A percentile compares a stretch with the other conserved stretches of the same genome.
phyloP scores from a whole-genome alignment of 2,888 invertebrate species.

The Yponomeuta plumbellus region DNA sequence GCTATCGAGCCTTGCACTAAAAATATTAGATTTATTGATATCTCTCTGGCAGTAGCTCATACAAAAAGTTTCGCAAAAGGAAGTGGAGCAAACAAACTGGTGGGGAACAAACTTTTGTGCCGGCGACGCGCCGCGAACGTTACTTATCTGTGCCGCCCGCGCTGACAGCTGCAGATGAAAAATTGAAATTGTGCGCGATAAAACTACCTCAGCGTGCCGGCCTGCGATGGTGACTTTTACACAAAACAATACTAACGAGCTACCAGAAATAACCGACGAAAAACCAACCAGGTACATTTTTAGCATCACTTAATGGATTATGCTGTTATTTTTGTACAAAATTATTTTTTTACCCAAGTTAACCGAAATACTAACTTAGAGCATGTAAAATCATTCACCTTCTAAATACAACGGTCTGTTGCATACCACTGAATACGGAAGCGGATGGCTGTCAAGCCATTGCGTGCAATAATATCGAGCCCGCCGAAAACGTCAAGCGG shows the following conservation, averaged over 20 bases:
- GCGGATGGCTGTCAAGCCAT: slow-evolving; percentile 4
- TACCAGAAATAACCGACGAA: neutral
- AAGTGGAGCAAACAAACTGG: slow-evolving; percentile 72
- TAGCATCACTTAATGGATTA: neutral
- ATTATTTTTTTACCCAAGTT: neutral
- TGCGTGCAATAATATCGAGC: slow-evolving; percentile 61
- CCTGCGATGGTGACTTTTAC: slow-evolving; percentile 23
- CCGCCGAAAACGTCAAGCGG: slow-evolving; percentile 50
- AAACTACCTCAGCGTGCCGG: slow-evolving; percentile 65
- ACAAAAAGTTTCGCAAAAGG: slow-evolving; percentile 71
- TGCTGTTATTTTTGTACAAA: neutral
- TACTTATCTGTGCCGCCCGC: slow-evolving; percentile 67
- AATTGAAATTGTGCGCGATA: slow-evolving; percentile 77
- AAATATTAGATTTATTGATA: slow-evolving; percentile 72
- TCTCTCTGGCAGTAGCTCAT: slow-evolving; percentile 46
- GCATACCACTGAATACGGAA: neutral
- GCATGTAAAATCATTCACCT: neutral
- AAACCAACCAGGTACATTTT: neutral
- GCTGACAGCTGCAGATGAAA: slow-evolving; percentile 76
- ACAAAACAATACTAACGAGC: slow-evolving; percentile 52
- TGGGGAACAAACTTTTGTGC: slow-evolving; percentile 55
- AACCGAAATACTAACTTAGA: too few relatives aligned
- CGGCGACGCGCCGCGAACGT: slow-evolving; percentile 62
- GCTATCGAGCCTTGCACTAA: slow-evolving; percentile 28
- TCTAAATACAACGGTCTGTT: neutral